Evolutionary conservation across 2,888 invertebrate genomes (phyloP).

Genomic region (Hirtodrosophila duncani): DNA sequence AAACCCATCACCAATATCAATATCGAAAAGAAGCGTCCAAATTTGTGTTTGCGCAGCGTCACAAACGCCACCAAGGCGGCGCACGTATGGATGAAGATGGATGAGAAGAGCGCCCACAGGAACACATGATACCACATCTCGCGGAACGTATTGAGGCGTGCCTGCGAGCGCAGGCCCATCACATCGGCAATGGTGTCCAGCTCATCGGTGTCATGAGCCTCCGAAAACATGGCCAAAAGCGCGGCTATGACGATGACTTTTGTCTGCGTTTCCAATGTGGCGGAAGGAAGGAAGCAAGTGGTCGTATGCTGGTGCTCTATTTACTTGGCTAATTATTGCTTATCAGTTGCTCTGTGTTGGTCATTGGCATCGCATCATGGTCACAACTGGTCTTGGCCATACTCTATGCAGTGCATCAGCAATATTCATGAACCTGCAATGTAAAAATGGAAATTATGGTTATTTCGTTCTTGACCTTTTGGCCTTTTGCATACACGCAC

Average conservation of each 20-base stretch:
- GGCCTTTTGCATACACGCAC: constrained; percentile 17
- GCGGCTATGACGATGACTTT: not conserved
- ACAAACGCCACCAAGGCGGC: constrained; percentile 94
- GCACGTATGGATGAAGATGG: constrained; percentile 93
- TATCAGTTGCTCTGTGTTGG: constrained; percentile 31
- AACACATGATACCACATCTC: constrained; percentile 99
- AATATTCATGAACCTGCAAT: constrained; percentile 18
- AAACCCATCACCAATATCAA: constrained; percentile 93
- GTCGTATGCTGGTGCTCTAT: constrained; percentile 7
- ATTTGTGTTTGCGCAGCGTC: constrained; percentile 94
- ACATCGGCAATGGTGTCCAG: constrained; percentile 85
- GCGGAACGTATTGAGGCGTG: constrained; percentile 85
- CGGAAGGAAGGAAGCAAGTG: constrained; percentile 3
- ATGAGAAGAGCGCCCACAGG: constrained; percentile 96
- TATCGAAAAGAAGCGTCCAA: constrained; percentile 95
- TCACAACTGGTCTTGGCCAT: not conserved
- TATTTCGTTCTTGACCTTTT: constrained; percentile 31
- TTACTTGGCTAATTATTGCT: constrained; percentile 64
- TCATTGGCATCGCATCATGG: constrained; percentile 6
- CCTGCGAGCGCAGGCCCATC: constrained; percentile 83
- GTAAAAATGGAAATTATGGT: not conserved
- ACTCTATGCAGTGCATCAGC: not conserved
- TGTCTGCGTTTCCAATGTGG: constrained; percentile 16
- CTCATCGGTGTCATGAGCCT: constrained; percentile 78
- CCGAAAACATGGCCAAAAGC: constrained; percentile 71